These are phyloP conservation scores for Ceuthmochares aereus DNA, from an alignment of 2,113 vertebrate genomes.

Conservation along the genomic window DNA sequence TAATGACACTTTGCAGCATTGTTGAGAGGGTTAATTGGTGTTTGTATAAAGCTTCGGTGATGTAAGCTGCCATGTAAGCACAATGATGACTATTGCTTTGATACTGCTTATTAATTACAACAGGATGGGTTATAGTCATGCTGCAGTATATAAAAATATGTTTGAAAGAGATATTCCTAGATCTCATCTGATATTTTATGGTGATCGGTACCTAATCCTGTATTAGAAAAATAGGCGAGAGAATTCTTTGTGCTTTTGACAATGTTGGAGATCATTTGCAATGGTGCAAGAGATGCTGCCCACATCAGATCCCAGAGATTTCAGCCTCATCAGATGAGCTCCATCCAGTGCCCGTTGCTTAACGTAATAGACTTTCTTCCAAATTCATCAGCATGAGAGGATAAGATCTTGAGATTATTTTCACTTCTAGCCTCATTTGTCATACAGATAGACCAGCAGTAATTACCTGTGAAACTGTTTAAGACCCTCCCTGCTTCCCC, in stretches of 20 bases:
- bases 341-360: background rate
- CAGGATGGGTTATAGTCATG: background rate
- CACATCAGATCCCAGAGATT: background rate
- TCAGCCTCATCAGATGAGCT: background rate
- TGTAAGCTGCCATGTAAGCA: slow-evolving; percentile 17
- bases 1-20: background rate
- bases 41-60: slow-evolving; percentile 24
- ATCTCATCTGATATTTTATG: background rate
- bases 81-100: background rate
- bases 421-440: background rate
- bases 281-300: background rate
- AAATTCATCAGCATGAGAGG: background rate
- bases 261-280: background rate
- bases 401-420: slow-evolving; percentile 27
- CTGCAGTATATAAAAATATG: background rate
- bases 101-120: background rate
- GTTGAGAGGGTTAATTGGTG: slow-evolving; percentile 26
- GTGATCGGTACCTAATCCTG: background rate
- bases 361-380: background rate
- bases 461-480: background rate
- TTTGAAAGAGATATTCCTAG: slow-evolving; percentile 25
- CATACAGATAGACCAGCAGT: background rate
- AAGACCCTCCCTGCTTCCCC: background rate
- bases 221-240: background rate
- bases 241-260: background rate